Percentiles rank a stretch among this genome's conserved stretches.
Evolutionary conservation across 2,113 vertebrate genomes (phyloP).

Genomic region (Daphoenositta chrysoptera): DNA sequence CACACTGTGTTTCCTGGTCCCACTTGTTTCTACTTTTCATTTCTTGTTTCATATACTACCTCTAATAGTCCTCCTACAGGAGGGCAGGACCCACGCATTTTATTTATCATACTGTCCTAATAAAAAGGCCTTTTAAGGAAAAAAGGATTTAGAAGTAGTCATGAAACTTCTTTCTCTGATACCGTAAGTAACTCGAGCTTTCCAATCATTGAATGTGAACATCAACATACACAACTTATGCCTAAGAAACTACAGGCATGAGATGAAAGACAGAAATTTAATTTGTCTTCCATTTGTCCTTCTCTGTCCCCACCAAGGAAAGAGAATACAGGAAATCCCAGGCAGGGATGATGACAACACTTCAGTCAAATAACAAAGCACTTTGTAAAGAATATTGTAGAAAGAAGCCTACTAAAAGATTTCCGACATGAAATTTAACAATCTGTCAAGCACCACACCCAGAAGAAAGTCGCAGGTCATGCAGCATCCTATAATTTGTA

Average conservation of each 20-base stretch:
- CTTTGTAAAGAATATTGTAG: not conserved
- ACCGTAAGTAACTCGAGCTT: not conserved
- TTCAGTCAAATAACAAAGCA: not conserved
- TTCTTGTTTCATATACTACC: not conserved
- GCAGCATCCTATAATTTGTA: slow-evolving; percentile 8
- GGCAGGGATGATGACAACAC: not conserved
- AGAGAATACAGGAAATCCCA: not conserved
- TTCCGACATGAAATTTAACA: slow-evolving; percentile 3
- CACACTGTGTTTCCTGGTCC: slow-evolving; percentile 15
- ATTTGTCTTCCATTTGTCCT: not conserved
- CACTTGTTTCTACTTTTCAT: slow-evolving; percentile 20
- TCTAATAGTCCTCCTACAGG: not conserved
- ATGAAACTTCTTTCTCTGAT: not conserved
- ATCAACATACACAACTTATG: not conserved
- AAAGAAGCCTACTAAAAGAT: slow-evolving; percentile 20
- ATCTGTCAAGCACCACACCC: slow-evolving; percentile 34
- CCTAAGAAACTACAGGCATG: not conserved
- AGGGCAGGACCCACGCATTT: not conserved
- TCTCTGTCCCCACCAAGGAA: not conserved
- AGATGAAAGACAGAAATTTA: not conserved
- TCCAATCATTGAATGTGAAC: not conserved
- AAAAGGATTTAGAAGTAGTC: not conserved
- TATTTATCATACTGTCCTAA: not conserved
- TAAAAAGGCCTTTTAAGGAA: not conserved
- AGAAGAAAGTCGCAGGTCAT: not conserved